Conservation (phyloP, 2,888 invertebrate genomes). For the Deroplatys truncata region DNA sequence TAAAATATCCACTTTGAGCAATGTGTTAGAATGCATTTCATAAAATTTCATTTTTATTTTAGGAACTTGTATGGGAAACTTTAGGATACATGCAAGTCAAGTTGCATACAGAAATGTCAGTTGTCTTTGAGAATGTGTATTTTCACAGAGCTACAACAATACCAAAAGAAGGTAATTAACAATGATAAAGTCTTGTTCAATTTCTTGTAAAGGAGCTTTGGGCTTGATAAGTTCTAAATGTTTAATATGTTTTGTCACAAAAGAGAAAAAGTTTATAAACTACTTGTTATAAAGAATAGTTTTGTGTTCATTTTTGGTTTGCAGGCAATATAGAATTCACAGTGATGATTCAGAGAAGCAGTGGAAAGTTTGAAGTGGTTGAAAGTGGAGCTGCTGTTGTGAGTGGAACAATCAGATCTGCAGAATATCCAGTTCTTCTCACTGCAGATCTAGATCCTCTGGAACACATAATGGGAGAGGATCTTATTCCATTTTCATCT, state of each 20-base stretch:
- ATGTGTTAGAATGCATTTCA: too few species aligned
- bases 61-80: slow-evolving; percentile 51
- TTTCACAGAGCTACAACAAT: slow-evolving; percentile 39
- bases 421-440: background rate
- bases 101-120: slow-evolving; percentile 50
- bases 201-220: too few species aligned
- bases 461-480: background rate
- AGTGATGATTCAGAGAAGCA: slow-evolving; percentile 30
- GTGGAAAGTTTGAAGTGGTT: slow-evolving; percentile 29
- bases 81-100: slow-evolving; percentile 45
- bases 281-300: too few species aligned
- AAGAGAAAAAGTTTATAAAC: too few species aligned
- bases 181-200: too few species aligned
- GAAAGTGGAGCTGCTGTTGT: slow-evolving; percentile 30
- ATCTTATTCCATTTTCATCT: background rate
- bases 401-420: slow-evolving; percentile 18
- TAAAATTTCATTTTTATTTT: background rate
- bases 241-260: too few species aligned
- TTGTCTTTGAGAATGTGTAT: slow-evolving; percentile 52
- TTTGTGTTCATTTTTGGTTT: background rate
- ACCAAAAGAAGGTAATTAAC: slow-evolving; percentile 21
- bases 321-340: slow-evolving; percentile 32
- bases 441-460: background rate
- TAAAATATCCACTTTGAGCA: too few species aligned
- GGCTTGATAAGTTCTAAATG: too few species aligned